Evolutionary conservation across 2,113 vertebrate genomes (phyloP).

Genomic region (Mobula birostris): DNA sequence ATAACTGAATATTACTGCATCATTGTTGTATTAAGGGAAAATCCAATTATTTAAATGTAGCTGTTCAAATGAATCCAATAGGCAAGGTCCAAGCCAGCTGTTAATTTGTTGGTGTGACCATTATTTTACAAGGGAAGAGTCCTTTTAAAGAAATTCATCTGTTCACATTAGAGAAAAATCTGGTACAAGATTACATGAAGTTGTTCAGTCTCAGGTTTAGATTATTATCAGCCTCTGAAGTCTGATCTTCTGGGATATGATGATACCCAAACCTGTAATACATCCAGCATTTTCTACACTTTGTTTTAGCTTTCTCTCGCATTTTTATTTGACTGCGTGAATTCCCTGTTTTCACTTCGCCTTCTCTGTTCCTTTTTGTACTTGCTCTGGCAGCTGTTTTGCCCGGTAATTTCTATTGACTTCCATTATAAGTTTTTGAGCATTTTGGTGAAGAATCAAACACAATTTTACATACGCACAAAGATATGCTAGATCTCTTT

Average conservation of each 20-base stretch:
- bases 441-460: not conserved
- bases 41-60: not conserved
- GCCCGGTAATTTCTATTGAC: not conserved
- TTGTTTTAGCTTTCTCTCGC: too few relatives aligned
- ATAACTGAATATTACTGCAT: too few relatives aligned
- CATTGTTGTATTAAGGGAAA: not conserved
- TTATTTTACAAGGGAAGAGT: not conserved
- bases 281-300: not conserved
- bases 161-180: not conserved
- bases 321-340: too few relatives aligned
- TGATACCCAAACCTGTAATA: not conserved
- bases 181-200: not conserved
- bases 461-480: not conserved
- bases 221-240: not conserved
- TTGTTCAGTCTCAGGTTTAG: not conserved
- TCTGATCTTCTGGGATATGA: not conserved
- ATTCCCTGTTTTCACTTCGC: too few relatives aligned
- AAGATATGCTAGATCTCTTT: not conserved
- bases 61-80: not conserved
- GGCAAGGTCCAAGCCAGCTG: not conserved
- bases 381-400: not conserved
- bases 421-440: not conserved
- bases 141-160: not conserved
- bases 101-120: too few relatives aligned
- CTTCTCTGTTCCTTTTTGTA: not conserved